Evolutionary conservation across 2,888 invertebrate species (phyloP), one percentile per base, ranked within the genome.

Genomic region (Panopea generosa): DNA sequence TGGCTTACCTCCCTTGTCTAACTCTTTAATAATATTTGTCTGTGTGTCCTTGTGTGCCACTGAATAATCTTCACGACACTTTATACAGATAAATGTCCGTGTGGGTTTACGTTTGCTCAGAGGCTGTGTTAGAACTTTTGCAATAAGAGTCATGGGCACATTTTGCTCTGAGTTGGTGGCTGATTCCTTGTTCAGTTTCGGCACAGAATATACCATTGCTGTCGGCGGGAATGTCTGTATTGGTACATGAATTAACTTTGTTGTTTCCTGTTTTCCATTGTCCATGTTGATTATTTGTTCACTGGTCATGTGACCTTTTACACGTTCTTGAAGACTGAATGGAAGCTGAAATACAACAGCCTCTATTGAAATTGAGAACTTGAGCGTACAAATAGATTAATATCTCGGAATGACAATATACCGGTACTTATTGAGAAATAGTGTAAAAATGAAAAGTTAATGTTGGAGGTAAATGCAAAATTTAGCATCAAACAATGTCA

Each of bases 271-370:
- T 0, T 77, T 66, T 14, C 83, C 76, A 22, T 89, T 88, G 55
- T 90, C 88, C 69, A 88, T 79, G 47, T 87, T 86, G 3, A 88
- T 82, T 26, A 89, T 83, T 78, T 91, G 86, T 63, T 91, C 90
- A 43, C 86, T 84, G 6, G 91, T 91, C 84, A 93, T 87, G 73
- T 93, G 93, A 57, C 88, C 87, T 77, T 92, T 91, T 1, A 98
- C 97, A 93, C 98, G 96, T 53, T 96, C 95, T 94, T 98, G 98
- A 40, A 98, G 95, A 92, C 98, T 98, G 45, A 96, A 94, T 65
- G 98, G 97, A 90, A 98, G 94, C 98, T 98, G 93, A 68, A 94
- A 94, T 86, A 76, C 40, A 33, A 26, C 40, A n/a, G 9, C 9
- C 40, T n/a, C n/a, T n/a, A n/a, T n/a, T n/a, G n/a, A n/a, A n/a